Evolutionary conservation across 2,113 vertebrate species (phyloP).

Genomic region (Aldabrachelys gigantea): DNA sequence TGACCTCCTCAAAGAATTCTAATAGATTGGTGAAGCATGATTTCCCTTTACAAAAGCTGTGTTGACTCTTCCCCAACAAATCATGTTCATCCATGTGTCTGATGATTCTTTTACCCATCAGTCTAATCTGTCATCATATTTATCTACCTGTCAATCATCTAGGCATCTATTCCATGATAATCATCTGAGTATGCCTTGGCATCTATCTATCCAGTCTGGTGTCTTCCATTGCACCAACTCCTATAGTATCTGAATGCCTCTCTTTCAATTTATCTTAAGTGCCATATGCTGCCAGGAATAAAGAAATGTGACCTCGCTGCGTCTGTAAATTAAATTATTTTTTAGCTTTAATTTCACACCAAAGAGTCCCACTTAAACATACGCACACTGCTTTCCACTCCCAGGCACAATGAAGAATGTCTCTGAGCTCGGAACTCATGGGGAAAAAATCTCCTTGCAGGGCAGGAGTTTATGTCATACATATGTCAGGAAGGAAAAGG

Average conservation of each 20-base stretch:
- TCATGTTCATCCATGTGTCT: background rate
- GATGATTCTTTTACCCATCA: background rate
- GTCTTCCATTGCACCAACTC: background rate
- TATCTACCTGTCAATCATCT: background rate
- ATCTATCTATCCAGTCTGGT: background rate
- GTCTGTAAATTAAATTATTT: conserved; percentile 34
- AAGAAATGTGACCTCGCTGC: background rate
- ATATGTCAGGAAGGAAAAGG: conserved; percentile 59
- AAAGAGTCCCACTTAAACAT: background rate
- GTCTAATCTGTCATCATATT: background rate
- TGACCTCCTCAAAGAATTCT: background rate
- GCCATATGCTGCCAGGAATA: background rate
- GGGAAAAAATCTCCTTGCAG: conserved; percentile 40
- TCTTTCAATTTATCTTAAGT: background rate
- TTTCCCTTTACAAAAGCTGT: background rate
- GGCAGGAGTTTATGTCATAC: conserved; percentile 32
- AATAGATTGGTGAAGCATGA: background rate
- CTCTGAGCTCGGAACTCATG: conserved; percentile 53
- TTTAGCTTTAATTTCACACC: conserved; percentile 54
- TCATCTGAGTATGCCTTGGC: background rate
- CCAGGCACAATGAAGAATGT: conserved; percentile 31
- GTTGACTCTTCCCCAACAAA: background rate
- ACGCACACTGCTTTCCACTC: background rate
- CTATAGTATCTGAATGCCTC: background rate
- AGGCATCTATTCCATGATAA: rapidly evolving